phyloP scores from a whole-genome alignment of 2,113 vertebrate species.

The Phylloscopus whistleri region DNA sequence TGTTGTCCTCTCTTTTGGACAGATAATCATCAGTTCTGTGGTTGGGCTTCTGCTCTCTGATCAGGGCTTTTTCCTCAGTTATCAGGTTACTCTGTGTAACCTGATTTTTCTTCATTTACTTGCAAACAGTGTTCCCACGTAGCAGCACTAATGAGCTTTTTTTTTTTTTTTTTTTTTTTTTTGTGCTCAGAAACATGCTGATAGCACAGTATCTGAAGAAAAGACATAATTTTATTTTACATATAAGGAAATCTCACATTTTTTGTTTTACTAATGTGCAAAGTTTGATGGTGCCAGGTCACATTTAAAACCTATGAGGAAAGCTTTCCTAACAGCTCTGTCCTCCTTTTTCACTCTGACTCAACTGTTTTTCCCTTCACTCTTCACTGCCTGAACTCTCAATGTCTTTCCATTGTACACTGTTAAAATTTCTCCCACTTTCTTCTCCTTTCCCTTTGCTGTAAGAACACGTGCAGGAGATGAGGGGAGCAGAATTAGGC shows the following conservation, averaged over 20 bases:
- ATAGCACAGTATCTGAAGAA: neutral
- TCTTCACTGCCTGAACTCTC: neutral
- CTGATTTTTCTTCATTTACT: slow-evolving; percentile 11
- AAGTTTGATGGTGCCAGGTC: neutral
- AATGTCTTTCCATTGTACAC: neutral
- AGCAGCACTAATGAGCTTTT: neutral
- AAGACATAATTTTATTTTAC: neutral
- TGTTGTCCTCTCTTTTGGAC: neutral
- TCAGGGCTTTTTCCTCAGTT: neutral
- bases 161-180: neutral
- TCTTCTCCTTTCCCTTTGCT: neutral
- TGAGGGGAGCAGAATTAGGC: neutral
- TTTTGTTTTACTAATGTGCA: neutral
- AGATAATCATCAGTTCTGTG: neutral
- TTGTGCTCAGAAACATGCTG: neutral
- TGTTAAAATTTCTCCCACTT: neutral
- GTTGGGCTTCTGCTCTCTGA: neutral
- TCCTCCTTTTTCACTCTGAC: neutral
- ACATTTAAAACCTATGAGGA: neutral
- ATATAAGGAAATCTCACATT: neutral
- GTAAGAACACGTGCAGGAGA: neutral
- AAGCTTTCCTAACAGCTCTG: neutral
- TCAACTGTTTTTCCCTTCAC: neutral
- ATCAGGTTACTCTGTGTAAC: neutral
- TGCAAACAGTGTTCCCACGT: neutral